Base-by-base conservation (phyloP, 1,140 invertebrate genomes). In the Drosophila pachea region DNA sequence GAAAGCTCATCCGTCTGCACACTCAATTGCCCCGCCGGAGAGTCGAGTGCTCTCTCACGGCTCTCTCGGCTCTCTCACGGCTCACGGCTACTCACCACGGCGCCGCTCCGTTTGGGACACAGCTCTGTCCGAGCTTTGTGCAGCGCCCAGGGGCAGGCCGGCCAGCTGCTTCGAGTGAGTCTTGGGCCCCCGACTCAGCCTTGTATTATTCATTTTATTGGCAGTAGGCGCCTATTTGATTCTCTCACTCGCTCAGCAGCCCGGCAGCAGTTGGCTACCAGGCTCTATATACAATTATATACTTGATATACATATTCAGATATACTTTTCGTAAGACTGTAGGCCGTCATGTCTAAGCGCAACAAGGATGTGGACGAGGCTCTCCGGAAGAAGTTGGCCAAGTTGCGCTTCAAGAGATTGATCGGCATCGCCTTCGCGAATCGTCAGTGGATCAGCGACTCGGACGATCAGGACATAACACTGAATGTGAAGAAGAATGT, bases 401-500 rank as follows among this genome's bases (percentile, higher is more conserved):
- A 53, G 12, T 4, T 61, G 52, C 77, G 86, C 0, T 86, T 88
- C 49, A 71, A 73, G 53, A 63, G 64, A 53, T 31, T 86, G 14
- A 68, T 88, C 0, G 59, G 86, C 5, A 47, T 68, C 5, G 86
- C 71, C 0, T 38, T 73, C 2, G 58, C 55, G 40, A 88, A 88
- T 31, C 58, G 62, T 8, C 22, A 63, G 0, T 88, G 86, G 86
- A 61, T 88, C 4, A 49, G 40, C 52, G 86, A 88, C 5, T 6
- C 35, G 9, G 86, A 88, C 16, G 69, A 82, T 3, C 66, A 72
- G 8, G 71, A 62, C 11, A 50, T 88, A 5, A 82, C 86, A 2
- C 36, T 88, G 63, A 88, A 88, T 55, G 79, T 82, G 0, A 82
- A 86, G 31, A 88, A 76, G 60, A 88, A 88, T 42, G 81, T 88